Percentiles rank a stretch among this genome's conserved stretches.
phyloP scores from a whole-genome alignment of 2,113 vertebrate species.

The Poecilia latipinna region DNA sequence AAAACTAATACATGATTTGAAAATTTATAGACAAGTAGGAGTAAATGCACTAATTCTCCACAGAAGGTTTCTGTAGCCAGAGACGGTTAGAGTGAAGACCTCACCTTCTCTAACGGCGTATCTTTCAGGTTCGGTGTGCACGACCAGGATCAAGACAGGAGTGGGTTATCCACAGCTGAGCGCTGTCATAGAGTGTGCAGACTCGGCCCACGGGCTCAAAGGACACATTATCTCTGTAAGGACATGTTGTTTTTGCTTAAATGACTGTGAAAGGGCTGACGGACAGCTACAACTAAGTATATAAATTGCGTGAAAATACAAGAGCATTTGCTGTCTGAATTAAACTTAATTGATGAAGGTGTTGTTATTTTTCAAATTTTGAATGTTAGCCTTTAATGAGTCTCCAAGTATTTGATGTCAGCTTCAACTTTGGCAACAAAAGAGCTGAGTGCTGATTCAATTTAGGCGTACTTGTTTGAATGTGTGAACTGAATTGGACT shows the following conservation, averaged over 20 bases:
- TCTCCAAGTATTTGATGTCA: too few species aligned
- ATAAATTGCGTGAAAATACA: neutral
- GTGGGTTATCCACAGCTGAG: constrained; percentile 98
- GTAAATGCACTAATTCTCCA: neutral
- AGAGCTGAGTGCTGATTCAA: too few species aligned
- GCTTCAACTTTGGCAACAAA: too few species aligned
- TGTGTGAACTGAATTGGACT: too few species aligned
- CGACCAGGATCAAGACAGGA: constrained; percentile 96
- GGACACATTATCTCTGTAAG: constrained; percentile 99
- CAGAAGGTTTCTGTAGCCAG: neutral
- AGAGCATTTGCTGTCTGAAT: neutral
- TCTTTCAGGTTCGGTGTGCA: constrained; percentile 93
- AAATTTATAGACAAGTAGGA: neutral
- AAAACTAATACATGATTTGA: neutral
- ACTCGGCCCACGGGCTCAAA: constrained; percentile 97
- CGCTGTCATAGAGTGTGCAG: constrained; percentile 97
- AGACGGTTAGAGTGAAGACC: neutral
- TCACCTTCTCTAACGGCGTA: constrained; percentile 1
- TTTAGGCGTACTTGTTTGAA: too few species aligned
- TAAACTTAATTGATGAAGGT: neutral
- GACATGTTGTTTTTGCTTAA: neutral
- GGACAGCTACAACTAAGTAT: neutral
- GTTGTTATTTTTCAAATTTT: too few species aligned
- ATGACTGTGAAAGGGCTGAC: neutral
- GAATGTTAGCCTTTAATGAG: too few species aligned